phyloP scores from a whole-genome alignment of 2,888 invertebrate genomes.

The Notodonta dromedarius region DNA sequence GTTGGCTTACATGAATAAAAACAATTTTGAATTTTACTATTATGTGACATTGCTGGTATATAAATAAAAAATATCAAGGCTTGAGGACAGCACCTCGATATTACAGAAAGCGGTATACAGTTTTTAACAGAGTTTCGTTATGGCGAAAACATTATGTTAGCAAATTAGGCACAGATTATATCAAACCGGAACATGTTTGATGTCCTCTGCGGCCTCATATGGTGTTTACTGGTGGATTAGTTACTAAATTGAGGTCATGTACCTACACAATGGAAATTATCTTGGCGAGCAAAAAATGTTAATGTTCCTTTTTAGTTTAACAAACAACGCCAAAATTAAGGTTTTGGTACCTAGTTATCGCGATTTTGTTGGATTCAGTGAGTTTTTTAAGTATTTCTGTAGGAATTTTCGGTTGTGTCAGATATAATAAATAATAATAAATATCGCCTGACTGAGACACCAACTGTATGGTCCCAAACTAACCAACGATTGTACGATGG shows the following conservation, averaged over 20 bases:
- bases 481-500: too few species aligned
- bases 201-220: neutral
- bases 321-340: neutral
- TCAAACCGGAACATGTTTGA: neutral
- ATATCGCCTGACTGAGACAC: too few species aligned
- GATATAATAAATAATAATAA: too few species aligned
- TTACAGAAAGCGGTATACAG: neutral
- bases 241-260: slow-evolving; percentile 2
- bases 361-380: too few species aligned
- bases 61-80: too few species aligned
- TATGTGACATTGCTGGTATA: too few species aligned
- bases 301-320: neutral
- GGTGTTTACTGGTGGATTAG: slow-evolving; percentile 2
- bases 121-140: neutral
- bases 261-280: neutral
- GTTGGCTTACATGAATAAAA: too few species aligned
- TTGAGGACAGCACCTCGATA: neutral
- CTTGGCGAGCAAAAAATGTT: neutral
- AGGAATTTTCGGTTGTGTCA: too few species aligned
- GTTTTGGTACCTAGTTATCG: too few species aligned
- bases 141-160: slow-evolving; percentile 6
- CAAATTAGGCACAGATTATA: slow-evolving; percentile 1
- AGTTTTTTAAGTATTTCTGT: too few species aligned
- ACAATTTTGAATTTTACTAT: too few species aligned
- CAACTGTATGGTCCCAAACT: too few species aligned